Evolutionary conservation across 2,888 invertebrate species (phyloP).

Genomic region (Cyrtodaria siliqua): DNA sequence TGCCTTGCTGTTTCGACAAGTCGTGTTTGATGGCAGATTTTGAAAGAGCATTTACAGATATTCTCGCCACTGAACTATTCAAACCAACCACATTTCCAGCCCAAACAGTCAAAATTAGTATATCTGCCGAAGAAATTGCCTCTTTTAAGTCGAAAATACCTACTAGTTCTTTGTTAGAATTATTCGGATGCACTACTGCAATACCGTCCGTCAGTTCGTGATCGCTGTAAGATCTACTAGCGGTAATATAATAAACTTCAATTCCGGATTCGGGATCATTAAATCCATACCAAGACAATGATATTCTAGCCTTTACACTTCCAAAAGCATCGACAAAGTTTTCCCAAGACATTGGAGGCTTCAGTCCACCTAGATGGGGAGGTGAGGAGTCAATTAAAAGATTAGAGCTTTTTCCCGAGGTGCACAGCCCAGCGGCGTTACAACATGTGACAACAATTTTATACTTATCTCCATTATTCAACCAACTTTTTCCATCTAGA

Average conservation of each 20-base stretch:
- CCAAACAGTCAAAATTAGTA: conserved; percentile 57
- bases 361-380: conserved; percentile 69
- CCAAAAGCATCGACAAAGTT: conserved; percentile 5
- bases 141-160: conserved; percentile 8
- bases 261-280: conserved; percentile 64
- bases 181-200: background rate
- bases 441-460: conserved; percentile 52
- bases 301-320: conserved; percentile 7
- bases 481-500: too few species aligned
- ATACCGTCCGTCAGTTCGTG: conserved; percentile 49
- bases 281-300: conserved; percentile 68
- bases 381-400: conserved; percentile 69
- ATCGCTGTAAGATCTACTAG: conserved; percentile 50
- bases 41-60: conserved; percentile 19
- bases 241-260: conserved; percentile 42
- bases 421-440: conserved; percentile 68
- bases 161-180: conserved; percentile 4
- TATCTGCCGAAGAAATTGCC: conserved; percentile 20
- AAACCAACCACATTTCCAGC: conserved; percentile 62
- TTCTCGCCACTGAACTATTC: conserved; percentile 28
- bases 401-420: conserved; percentile 39
- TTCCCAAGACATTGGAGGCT: conserved; percentile 52
- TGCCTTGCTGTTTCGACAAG: background rate
- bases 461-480: conserved; percentile 64
- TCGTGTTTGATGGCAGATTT: background rate